Conservation (phyloP, 2,113 vertebrate species). For the Psophia crepitans region DNA sequence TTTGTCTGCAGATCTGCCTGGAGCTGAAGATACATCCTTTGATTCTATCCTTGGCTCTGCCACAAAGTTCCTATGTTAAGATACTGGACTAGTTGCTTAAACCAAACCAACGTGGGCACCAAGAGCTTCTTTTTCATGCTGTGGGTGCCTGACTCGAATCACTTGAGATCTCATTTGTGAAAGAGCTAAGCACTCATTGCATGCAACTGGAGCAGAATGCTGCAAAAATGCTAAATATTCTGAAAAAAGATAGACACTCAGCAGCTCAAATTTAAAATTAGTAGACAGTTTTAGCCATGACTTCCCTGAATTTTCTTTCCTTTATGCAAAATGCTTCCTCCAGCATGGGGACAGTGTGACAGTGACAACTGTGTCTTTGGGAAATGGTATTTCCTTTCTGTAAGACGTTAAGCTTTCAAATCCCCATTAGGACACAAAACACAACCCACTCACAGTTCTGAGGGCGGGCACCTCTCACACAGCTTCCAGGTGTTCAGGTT, state of each 20-base stretch:
- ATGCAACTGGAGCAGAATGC: neutral
- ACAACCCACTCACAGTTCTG: neutral
- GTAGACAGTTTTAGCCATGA: neutral
- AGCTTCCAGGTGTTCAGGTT: neutral
- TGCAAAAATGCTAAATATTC: neutral
- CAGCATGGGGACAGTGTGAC: neutral
- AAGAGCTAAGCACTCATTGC: neutral
- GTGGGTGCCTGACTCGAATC: neutral
- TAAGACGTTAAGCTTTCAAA: neutral
- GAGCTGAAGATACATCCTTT: conserved; percentile 25
- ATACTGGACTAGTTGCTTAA: neutral
- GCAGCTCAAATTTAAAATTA: neutral
- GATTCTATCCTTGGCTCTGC: neutral
- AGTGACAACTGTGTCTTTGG: neutral
- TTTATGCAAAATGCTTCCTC: neutral
- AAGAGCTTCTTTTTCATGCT: neutral
- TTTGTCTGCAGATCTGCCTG: conserved; percentile 21
- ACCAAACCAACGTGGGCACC: neutral
- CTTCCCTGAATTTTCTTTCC: neutral
- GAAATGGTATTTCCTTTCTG: neutral
- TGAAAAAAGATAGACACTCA: neutral
- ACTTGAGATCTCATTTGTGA: neutral
- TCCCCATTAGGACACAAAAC: neutral
- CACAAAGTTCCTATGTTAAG: neutral
- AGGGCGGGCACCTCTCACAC: neutral